Conservation (phyloP, 2,888 invertebrate genomes). For the Torymus tubicola region DNA sequence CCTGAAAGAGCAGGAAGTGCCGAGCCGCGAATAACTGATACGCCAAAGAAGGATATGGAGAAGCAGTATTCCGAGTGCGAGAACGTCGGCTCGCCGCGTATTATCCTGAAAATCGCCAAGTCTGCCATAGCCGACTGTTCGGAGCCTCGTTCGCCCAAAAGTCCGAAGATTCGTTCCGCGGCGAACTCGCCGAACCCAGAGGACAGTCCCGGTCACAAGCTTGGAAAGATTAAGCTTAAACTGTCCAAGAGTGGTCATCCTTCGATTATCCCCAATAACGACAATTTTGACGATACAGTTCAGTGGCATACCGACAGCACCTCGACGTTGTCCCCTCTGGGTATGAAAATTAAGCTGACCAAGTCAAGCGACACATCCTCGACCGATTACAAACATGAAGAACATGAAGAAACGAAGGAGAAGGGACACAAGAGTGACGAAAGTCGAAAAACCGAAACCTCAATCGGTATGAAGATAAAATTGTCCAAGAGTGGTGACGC, state of each 20-base stretch:
- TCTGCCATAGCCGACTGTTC: conserved; percentile 73
- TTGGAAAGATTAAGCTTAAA: conserved; percentile 79
- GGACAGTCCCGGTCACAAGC: conserved; percentile 76
- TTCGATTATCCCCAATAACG: conserved; percentile 69
- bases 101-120: conserved; percentile 73
- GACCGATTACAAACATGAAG: conserved; percentile 49
- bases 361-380: conserved; percentile 65
- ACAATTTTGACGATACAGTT: conserved; percentile 47
- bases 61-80: conserved; percentile 60
- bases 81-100: conserved; percentile 73
- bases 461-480: conserved; percentile 73
- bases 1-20: conserved; percentile 63
- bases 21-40: conserved; percentile 66
- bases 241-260: conserved; percentile 77
- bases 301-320: conserved; percentile 72
- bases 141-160: conserved; percentile 73
- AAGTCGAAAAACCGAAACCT: conserved; percentile 54
- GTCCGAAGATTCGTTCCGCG: conserved; percentile 73
- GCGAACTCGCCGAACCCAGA: conserved; percentile 74
- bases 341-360: conserved; percentile 72
- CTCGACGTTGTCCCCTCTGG: conserved; percentile 65
- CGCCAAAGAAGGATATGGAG: conserved; percentile 68
- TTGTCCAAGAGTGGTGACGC: conserved; percentile 67
- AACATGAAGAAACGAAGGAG: conserved; percentile 35
- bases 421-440: conserved; percentile 62